Evolutionary conservation across 2,797 vertebrate genomes (phyloP), one percentile per base, ranked within the genome.

Genomic region (Acanthis flammea): DNA sequence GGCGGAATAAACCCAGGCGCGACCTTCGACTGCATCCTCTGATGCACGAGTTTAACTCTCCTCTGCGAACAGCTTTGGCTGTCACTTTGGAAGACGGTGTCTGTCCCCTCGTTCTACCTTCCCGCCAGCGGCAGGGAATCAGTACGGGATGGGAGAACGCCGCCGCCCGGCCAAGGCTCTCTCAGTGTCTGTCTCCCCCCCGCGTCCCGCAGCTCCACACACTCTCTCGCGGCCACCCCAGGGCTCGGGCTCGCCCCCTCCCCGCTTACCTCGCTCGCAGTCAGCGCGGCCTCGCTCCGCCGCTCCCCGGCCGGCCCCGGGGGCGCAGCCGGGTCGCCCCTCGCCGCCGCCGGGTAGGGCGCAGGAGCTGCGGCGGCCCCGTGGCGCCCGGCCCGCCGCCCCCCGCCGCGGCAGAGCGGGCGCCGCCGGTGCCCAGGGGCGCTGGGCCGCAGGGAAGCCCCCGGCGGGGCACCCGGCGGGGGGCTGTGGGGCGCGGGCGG

Each of bases 211-310:
- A 28, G 62, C 35, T 25, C 37, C 51, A 22, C 27, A 22, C 61
- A 4, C 31, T 23, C 41, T 31, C 16, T 31, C 27, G 48, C 35
- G 27, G 27, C 47, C 33, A 2, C 37, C 27, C 22, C 44, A 12
- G 33, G 19, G 51, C 53, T 47, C 19, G 31, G 39, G 23, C 58
- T 60, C 14, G 3, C 25, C 51, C 30, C 7, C 7, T 27, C 23
- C 67, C 18, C 21, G 62, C 97, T 97, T 98, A 99, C 99, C 99
- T 98, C 97, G 98, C 96, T 98, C 97, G 97, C 99, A 99, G 97
- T 97, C 98, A 87, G 98, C 98, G 96, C 98, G 98, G 11, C 98
- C 98, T 98, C 98, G 98, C 97, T 99, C 98, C 76, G 98, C 97
- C 84, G 97, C 97, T 86, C 98, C 98, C 54, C 88, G 97, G 67